Evolutionary conservation across 2,113 vertebrate species (phyloP), one percentile per base, ranked within the genome.

Genomic region (Paramisgurnus dabryanus): DNA sequence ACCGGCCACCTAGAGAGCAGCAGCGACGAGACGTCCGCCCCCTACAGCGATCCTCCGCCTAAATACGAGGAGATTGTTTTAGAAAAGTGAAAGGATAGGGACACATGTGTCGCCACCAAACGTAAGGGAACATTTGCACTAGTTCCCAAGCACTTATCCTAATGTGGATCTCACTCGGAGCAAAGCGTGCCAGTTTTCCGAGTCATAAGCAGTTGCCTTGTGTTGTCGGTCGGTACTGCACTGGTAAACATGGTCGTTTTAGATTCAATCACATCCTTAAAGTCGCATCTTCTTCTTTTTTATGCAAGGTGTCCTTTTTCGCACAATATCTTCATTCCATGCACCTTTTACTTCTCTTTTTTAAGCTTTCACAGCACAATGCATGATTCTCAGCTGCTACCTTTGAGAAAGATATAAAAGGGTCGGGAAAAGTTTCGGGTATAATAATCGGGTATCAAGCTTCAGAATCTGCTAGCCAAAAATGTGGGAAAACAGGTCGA

Each of bases 21-120:
- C 89, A 89, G 93, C 0, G 95, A 96, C 49, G 95, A 95, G 84
- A 91, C 89, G 69, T 90, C 91, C 0, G 7, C 91, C 55, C 92
- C 93, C 50, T 96, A 96, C 85, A 95, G 79, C 0, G 95, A 97
- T 49, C 94, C 95, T 0, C 96, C 96, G 0, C 96, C 96, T 12
- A 96, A 95, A 83, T 97, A 97, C 0, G 95, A 97, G 74, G 96
- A 97, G 88, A 96, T 97, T 2, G 90, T 96, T 83, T 92, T 91
- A 60, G 86, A 86, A 80, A 90, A 87, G 73, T 91, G 78, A 91
- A 63, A 17, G 3, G 73, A 66, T 18, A 5, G 50, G 18, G 50
- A 58, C 18, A 40, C 39, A 57, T 64, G 17, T n/a, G 15, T 58
- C 55, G 17, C 17, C 17, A 27, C 47, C 47, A 57, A 50, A 80